Conservation (phyloP, 1,140 invertebrate genomes). For the Caenorhabditis latens region DNA sequence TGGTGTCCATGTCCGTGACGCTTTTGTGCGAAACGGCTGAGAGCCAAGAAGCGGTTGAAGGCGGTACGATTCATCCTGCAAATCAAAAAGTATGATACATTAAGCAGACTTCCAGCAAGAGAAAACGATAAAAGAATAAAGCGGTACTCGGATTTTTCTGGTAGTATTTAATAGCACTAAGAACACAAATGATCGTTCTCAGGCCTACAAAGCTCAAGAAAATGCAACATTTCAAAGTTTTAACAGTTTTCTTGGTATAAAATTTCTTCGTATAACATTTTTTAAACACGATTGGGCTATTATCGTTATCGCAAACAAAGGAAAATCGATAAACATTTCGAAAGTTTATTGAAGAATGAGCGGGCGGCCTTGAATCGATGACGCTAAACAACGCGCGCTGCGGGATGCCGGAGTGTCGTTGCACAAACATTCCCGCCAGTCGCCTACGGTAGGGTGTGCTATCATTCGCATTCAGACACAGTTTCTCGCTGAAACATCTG, state of each 20-base stretch:
- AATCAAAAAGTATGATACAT: not conserved
- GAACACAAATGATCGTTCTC: no score
- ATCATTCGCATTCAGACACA: not conserved
- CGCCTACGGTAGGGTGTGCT: constrained; percentile 24
- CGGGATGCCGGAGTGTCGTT: constrained; percentile 21
- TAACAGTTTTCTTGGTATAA: no score
- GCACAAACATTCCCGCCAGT: not conserved
- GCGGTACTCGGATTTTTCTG: no score
- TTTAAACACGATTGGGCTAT: not conserved
- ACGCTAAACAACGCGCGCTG: not conserved
- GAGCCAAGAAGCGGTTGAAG: constrained; percentile 58
- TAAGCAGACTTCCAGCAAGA: not conserved
- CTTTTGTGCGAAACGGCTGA: constrained; percentile 55
- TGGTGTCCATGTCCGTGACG: constrained; percentile 44
- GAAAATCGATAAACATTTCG: constrained; percentile 3
- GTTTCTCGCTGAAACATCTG: not conserved
- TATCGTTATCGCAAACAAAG: not conserved
- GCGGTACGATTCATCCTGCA: constrained; percentile 56
- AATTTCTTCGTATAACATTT: no score
- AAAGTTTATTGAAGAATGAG: not conserved
- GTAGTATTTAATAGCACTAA: no score
- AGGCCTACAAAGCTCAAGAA: no score
- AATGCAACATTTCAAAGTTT: no score
- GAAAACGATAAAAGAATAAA: not conserved
- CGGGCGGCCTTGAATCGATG: constrained; percentile 16